Evolutionary conservation across 2,797 vertebrate genomes (phyloP).

Genomic region (Enteromius anoplus): DNA sequence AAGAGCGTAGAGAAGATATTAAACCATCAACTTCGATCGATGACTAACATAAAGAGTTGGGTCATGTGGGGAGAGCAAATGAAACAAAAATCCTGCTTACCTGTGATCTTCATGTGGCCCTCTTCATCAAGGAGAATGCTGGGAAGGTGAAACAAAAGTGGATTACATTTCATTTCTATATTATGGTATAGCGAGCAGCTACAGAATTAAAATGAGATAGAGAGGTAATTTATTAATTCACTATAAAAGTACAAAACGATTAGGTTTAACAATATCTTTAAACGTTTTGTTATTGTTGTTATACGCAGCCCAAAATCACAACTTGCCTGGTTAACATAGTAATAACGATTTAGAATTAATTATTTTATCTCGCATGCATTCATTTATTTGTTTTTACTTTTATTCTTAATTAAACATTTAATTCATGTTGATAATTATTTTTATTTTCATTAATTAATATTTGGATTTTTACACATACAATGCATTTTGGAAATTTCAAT

Average conservation of each 20-base stretch:
- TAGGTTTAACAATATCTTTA: background rate
- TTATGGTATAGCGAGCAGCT: background rate
- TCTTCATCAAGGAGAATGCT: conserved; percentile 98
- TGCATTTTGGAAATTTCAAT: background rate
- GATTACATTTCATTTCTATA: conserved; percentile 5
- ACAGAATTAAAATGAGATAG: background rate
- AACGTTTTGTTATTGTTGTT: background rate
- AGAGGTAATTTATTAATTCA: background rate
- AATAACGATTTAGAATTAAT: background rate
- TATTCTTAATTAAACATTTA: background rate
- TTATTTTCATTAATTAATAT: background rate
- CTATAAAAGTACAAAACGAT: background rate
- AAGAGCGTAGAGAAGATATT: conserved; percentile 10
- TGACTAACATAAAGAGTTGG: conserved; percentile 3
- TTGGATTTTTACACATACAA: background rate
- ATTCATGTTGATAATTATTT: background rate
- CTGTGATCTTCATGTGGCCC: conserved; percentile 95
- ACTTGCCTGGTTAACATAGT: background rate
- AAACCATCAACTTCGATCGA: background rate
- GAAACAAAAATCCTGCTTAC: conserved; percentile 68
- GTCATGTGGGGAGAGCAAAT: background rate
- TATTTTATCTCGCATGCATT: background rate
- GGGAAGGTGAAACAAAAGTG: conserved; percentile 50
- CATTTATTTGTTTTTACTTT: background rate
- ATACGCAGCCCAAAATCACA: background rate